Base-by-base conservation (phyloP, 2,797 vertebrate genomes). In the Vireo griseus region DNA sequence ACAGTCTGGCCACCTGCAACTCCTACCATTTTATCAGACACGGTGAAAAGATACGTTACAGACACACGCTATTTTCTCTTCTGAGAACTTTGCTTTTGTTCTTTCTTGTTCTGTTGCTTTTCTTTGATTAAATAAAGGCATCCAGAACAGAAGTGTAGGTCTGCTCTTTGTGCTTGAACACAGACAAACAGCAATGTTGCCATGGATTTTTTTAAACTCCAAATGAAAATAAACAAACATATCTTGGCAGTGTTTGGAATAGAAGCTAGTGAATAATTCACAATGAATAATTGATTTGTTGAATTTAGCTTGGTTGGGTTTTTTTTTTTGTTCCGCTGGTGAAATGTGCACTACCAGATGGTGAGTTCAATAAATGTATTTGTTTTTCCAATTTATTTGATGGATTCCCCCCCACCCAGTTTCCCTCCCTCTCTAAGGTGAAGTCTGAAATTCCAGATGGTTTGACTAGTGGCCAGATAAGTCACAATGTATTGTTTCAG, bases 251-350 rank as follows among this genome's bases (percentile, higher is more conserved):
- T 88, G 72, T 95, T 97, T 91, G 63, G 90, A 96, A 94, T 90
- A 95, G 87, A 94, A 96, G 88, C 87, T 96, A 95, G 96, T 96
- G 95, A 97, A 97, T 97, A 97, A 97, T 97, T 97, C 95, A 96
- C 96, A 96, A 96, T 96, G 96, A 97, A 97, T 97, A 97, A 97
- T 95, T 97, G 96, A 97, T 97, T 96, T 96, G 96, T 95, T 97
- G 92, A 95, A 96, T 97, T 91, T 94, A 96, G 92, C 94, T 94
- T 89, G 75, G 94, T 92, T 42, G 35, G 24, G 2, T 12, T 20
- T 5, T 31, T 35, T 80, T 22, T 71, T 28, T 93, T 91, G n/a
- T 96, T 94, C 65, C 44, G 69, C 47, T 85, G 88, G 85, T 96
- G 55, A 74, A 95, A 94, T 92, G 67, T 58, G 71, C 39, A 67